These are phyloP conservation scores for Cheilosia vernalis DNA, from an alignment of 2,888 invertebrate genomes.

Conservation along the genomic window DNA sequence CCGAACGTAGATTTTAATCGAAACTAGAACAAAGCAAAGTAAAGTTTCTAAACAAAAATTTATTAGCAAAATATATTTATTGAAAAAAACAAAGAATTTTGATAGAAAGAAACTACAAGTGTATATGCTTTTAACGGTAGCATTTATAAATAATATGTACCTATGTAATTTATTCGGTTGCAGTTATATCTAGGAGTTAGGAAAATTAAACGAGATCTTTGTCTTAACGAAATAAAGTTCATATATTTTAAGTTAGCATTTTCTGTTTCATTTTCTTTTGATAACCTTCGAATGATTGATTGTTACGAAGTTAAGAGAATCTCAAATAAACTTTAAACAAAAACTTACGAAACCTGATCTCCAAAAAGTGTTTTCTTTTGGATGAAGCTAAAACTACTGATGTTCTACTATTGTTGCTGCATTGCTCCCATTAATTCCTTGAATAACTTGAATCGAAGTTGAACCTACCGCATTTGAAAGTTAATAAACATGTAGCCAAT, in stretches of 20 bases:
- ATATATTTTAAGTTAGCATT: constrained; percentile 50
- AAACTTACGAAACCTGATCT: constrained; percentile 58
- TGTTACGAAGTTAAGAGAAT: constrained; percentile 50
- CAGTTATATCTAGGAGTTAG: constrained; percentile 31
- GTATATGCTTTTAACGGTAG: constrained; percentile 56
- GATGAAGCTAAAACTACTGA: background rate
- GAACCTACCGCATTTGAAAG: too few species aligned
- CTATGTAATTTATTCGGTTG: constrained; percentile 41
- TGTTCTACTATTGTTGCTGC: background rate
- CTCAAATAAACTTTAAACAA: constrained; percentile 38
- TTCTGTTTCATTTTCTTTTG: constrained; percentile 32
- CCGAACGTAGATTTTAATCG: constrained; percentile 46
- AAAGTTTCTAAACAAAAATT: constrained; percentile 35
- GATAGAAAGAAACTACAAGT: constrained; percentile 41
- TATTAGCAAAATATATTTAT: constrained; percentile 47
- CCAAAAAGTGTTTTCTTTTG: background rate
- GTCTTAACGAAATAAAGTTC: constrained; percentile 34
- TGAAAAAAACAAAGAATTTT: constrained; percentile 68
- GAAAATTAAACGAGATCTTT: constrained; percentile 14
- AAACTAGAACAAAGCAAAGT: constrained; percentile 13
- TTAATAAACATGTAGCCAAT: too few species aligned
- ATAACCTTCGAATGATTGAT: constrained; percentile 9
- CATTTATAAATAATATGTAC: constrained; percentile 52
- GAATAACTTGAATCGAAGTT: too few species aligned
- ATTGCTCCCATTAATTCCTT: too few species aligned